Evolutionary conservation across 2,797 vertebrate species (phyloP), one percentile per base, ranked within the genome.

Genomic region (Fistularia commersonii): DNA sequence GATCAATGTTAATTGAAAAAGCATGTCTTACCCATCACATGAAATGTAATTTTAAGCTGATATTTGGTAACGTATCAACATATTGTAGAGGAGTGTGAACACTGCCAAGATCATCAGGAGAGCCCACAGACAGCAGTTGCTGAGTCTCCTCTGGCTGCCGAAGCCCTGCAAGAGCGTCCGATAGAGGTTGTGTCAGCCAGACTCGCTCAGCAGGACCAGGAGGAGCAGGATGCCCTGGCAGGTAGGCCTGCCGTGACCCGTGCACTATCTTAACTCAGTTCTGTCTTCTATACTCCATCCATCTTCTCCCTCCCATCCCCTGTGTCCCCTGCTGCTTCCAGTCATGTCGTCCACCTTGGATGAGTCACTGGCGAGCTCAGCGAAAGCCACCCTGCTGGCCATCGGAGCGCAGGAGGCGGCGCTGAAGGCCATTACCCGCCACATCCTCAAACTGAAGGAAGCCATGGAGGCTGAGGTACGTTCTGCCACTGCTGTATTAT

Each of bases 401-500:
- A 89, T 99, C 0, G 90, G 91, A 23, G 93, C 95, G 1, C 96
- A 99, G 82, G 94, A 97, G 34, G 88, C 91, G 3, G 96, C 95
- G 0, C 87, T 96, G 38, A 89, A 92, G 23, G 92, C 97, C 0
- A 92, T 98, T 38, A 79, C 63, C 1, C 76, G 74, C 15, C 96
- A 99, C 63, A 90, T 92, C 0, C 82, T 68, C 8, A 91, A 88
- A 32, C 80, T 99, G 64, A 93, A 90, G 81, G 91, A 95, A 51
- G 95, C 95, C 3, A 98, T 99, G 97, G 97, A 93, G 38, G 80
- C 91, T 5, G 93, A 97, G 93, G 96, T 98, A 62, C n/a, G 23
- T 13, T 11, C 1, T 8, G 11, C 5, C n/a, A n/a, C n/a, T n/a
- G n/a, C n/a, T n/a, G n/a, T n/a, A n/a, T n/a, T n/a, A n/a, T n/a